Conservation (phyloP, 2,113 vertebrate species). For the Xerus inauris region DNA sequence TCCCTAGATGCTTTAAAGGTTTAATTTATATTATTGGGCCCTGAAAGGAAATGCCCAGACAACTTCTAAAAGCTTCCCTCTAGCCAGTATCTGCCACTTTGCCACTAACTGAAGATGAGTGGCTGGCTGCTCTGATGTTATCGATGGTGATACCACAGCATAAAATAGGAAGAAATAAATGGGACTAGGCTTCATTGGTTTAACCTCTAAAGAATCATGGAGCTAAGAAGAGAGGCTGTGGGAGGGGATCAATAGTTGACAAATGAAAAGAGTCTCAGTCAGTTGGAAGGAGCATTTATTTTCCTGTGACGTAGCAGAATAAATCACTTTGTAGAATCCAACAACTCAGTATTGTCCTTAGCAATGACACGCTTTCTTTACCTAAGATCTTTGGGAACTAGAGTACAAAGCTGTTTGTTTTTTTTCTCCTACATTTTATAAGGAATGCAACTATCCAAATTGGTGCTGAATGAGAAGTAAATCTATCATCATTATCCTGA, state of each 20-base stretch:
- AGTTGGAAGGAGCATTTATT: constrained; percentile 79
- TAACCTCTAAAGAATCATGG: constrained; percentile 81
- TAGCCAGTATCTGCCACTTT: constrained; percentile 33
- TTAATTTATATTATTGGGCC: constrained; percentile 28
- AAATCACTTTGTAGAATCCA: constrained; percentile 74
- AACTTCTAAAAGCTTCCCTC: constrained; percentile 43
- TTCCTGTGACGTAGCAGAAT: constrained; percentile 72
- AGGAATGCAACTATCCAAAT: constrained; percentile 4
- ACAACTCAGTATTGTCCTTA: constrained; percentile 65
- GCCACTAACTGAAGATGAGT: constrained; percentile 67
- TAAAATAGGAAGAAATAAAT: constrained; percentile 81
- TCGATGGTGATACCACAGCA: constrained; percentile 73
- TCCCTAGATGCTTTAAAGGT: constrained; percentile 21
- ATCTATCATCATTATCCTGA: not conserved
- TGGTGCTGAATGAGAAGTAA: constrained; percentile 9
- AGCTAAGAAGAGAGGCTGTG: constrained; percentile 73
- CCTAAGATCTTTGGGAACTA: constrained; percentile 39
- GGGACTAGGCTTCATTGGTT: constrained; percentile 69
- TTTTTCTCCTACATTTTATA: not conserved
- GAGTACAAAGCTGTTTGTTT: not conserved
- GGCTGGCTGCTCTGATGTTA: constrained; percentile 65
- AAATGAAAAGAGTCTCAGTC: constrained; percentile 80
- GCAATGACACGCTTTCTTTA: constrained; percentile 49
- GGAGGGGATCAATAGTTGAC: constrained; percentile 81
- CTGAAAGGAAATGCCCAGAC: constrained; percentile 24